Evolutionary conservation across 1,140 invertebrate species (phyloP).

Genomic region (Pogonomyrmex barbatus): DNA sequence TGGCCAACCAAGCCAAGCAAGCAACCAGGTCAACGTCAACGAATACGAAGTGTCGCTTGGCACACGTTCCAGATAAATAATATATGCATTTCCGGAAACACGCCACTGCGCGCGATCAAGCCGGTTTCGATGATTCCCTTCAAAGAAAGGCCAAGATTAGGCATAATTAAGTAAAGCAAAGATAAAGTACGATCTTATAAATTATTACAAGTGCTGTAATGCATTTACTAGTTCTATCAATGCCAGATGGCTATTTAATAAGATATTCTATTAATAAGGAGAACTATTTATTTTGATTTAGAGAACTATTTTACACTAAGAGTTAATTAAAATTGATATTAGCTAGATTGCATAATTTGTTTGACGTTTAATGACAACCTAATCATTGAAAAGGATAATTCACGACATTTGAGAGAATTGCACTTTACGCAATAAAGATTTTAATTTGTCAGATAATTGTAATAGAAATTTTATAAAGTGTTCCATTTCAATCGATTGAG

Average conservation of each 20-base stretch:
- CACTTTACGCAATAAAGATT: background rate
- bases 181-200: background rate
- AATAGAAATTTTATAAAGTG: too few species aligned
- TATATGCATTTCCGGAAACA: slow-evolving; percentile 43
- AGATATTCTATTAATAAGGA: background rate
- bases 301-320: background rate
- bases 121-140: slow-evolving; percentile 5
- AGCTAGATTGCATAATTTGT: background rate
- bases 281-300: too few species aligned
- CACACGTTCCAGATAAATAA: slow-evolving; percentile 51
- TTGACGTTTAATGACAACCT: background rate
- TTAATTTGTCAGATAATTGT: background rate
- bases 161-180: background rate
- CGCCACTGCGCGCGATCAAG: background rate
- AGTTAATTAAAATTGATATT: background rate
- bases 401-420: background rate
- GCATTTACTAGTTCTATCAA: background rate
- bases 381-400: background rate
- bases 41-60: slow-evolving; percentile 34
- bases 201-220: background rate
- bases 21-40: slow-evolving; percentile 62
- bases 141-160: background rate
- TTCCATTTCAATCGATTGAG: too few species aligned
- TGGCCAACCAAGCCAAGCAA: slow-evolving; percentile 25
- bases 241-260: background rate